Base-by-base conservation (phyloP, 1,140 invertebrate genomes). In the Chymomyza costata region DNA sequence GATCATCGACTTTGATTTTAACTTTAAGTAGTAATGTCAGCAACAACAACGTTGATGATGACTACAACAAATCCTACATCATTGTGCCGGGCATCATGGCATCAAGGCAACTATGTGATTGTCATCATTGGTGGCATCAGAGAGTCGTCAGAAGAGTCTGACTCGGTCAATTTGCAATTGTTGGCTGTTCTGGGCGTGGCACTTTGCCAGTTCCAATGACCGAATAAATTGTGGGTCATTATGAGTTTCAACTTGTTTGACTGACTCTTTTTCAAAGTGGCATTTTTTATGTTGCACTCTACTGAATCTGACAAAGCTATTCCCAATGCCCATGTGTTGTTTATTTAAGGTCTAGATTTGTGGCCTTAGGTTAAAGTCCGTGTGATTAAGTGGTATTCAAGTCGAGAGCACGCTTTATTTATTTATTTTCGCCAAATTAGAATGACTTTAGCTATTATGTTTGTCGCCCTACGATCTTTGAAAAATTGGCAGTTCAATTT, bases 1-100 rank as follows among this genome's bases (percentile, higher is more conserved):
- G 67, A 80, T 78, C 59, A 78, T 78, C 71, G 67, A 80, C 71
- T 80, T 78, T 78, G 71, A 73, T 78, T 80, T 73, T 51, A 43
- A 43, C 53, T 57, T 47, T 28, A 62, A 56, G 53, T 47, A 35
- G 25, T 31, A 31, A 41, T 38, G 13, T 31, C 28, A 39, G 52
- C 41, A 38, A 44, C 39, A 45, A 54, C 62, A 67, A 48, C 59
- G 66, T 28, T n/a, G 21, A 3, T 25, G 8, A 5, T 5, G 21
- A 25, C 21, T 25, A 25, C 8, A 8, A 3, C 56, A 69, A 64
- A 52, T 62, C 66, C 17, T 10, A 16, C 46, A 51, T 44, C 55
- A 51, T 56, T 43, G 48, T 44, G 44, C 37, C 52, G 8, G 6
- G 3, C 32, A 34, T 10, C 32, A 34, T 10, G 13, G 32, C 32